Evolutionary conservation across 2,113 vertebrate genomes (phyloP), one percentile per base, ranked within the genome.

Genomic region (Albula glossodonta): DNA sequence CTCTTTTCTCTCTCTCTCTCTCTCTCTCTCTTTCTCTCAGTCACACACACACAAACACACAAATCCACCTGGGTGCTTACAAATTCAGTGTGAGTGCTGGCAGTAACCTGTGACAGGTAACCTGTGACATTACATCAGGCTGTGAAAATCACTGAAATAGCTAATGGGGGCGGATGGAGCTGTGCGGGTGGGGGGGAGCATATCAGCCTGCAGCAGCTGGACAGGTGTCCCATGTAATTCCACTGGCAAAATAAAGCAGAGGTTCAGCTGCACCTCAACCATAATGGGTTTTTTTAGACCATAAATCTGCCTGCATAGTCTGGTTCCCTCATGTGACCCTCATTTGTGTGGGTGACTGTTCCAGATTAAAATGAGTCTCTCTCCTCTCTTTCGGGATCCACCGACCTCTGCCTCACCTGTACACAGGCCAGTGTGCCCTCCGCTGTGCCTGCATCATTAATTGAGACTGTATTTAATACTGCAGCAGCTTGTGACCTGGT

Each of bases 1-100:
- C 80, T 51, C 48, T 8, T 17, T 63, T 12, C 83, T 87, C 79
- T 51, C 53, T 51, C 80, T 80, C 85, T 80, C 86, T 53, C 86
- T 56, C 84, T 86, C 19, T 84, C 85, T 81, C 83, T 83, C 17
- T 52, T 13, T 0, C n/a, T 63, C 78, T 74, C 51, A 81, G 49
- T 15, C 81, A 74, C 80, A 22, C 63, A 70, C 22, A 70, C 19
- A 70, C 63, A 22, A 4, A 70, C 63, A 70, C 19, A 81, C 79
- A 81, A 48, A 81, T 15, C 12, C 79, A 51, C 57, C 60, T 82
- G 2, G 50, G 5, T 80, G 70, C 60, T 11, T 57, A 51, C 66
- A 17, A 63, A 49, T 49, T 63, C 8, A 66, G 50, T 81, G 85
- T 51, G 80, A 80, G 78, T 53, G 57, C 82, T 1, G 84, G n/a